Percentiles rank a stretch among this genome's conserved stretches.
phyloP scores from a whole-genome alignment of 2,797 vertebrate species.

The Muscicapa striata region DNA sequence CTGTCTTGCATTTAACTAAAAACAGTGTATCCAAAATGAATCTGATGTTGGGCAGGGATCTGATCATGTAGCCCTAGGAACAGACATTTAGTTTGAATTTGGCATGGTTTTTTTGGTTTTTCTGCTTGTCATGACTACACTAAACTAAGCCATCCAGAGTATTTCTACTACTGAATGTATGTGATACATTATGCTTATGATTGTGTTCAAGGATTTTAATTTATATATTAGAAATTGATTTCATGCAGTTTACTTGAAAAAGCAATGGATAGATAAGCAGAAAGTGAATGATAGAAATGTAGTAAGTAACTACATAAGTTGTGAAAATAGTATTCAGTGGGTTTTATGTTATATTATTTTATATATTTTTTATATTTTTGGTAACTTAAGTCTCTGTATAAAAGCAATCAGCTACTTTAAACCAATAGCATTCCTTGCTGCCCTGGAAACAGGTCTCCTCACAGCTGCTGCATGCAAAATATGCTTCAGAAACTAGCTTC shows the following conservation, averaged over 20 bases:
- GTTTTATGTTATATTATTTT: background rate
- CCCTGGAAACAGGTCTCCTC: background rate
- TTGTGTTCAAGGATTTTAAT: background rate
- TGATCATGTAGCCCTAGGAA: background rate
- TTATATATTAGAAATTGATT: background rate
- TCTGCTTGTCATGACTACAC: background rate
- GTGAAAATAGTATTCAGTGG: background rate
- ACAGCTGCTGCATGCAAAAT: background rate
- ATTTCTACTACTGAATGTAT: background rate
- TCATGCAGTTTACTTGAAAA: background rate
- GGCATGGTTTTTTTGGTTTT: fast-evolving
- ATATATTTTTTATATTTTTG: background rate
- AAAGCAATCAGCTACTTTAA: background rate
- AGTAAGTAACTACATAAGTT: background rate
- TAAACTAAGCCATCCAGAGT: background rate
- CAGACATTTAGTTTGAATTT: background rate
- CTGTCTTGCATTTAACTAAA: background rate
- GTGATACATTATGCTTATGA: background rate
- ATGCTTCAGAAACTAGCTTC: background rate
- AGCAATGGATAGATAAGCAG: background rate
- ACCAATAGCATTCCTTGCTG: background rate
- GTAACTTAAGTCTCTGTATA: background rate
- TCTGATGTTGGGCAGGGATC: background rate
- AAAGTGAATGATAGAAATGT: background rate
- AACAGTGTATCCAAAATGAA: background rate